phyloP scores from a whole-genome alignment of 2,113 vertebrate species.

The Chascanopsetta lugubris region DNA sequence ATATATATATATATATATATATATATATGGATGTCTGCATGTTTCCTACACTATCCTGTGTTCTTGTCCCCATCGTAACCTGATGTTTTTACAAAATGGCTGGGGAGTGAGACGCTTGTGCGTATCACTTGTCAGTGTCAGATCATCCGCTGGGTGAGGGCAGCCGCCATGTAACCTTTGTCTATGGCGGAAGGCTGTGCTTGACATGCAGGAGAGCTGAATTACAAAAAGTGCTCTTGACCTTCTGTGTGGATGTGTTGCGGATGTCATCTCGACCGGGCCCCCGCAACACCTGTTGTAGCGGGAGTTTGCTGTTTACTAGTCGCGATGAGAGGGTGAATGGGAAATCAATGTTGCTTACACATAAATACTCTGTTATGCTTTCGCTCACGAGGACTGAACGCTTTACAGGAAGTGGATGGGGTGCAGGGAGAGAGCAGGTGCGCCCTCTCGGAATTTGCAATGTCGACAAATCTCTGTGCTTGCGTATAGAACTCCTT shows the following conservation, averaged over 20 bases:
- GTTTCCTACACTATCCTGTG: not conserved
- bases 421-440: not conserved
- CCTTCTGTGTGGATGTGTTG: constrained; percentile 47
- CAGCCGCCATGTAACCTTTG: constrained; percentile 48
- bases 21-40: not conserved
- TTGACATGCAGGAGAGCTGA: constrained; percentile 31
- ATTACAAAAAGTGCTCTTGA: constrained; percentile 51
- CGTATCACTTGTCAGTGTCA: constrained; percentile 8
- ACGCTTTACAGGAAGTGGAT: no score
- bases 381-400: not conserved
- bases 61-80: no score
- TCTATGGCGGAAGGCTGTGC: constrained; percentile 32
- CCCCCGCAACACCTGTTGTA: constrained; percentile 8
- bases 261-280: constrained; percentile 26
- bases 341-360: not conserved
- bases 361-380: not conserved
- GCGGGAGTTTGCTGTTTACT: not conserved
- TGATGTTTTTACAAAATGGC: no score
- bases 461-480: not conserved
- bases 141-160: not conserved
- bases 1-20: no score
- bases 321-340: not conserved
- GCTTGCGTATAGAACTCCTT: not conserved
- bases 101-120: no score
- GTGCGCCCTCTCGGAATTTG: not conserved